phyloP scores from a whole-genome alignment of 2,888 invertebrate species.

The Acleris holmiana region DNA sequence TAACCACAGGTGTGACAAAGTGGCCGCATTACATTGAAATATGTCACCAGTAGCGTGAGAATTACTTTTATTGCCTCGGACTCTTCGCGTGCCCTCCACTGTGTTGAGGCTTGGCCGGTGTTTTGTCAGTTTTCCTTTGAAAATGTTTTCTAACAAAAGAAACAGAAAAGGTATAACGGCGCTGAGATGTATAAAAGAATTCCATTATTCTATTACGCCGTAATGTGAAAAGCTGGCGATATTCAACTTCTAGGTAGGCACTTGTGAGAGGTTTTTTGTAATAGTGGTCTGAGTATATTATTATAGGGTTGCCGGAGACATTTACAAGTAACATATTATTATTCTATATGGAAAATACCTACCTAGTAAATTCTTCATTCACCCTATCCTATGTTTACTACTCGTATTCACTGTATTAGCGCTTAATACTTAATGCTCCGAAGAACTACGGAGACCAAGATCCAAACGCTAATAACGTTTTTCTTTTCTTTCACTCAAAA shows the following conservation, averaged over 20 bases:
- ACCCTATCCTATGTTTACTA: no score
- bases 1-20: conserved; percentile 24
- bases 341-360: no score
- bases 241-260: neutral
- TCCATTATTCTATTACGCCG: neutral
- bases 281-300: no score
- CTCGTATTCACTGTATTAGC: no score
- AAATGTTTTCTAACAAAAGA: conserved; percentile 20
- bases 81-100: conserved; percentile 12
- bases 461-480: no score
- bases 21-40: conserved; percentile 8
- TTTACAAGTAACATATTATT: no score
- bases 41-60: conserved; percentile 19
- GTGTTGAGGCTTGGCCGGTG: neutral
- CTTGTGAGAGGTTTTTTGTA: neutral
- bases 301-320: no score
- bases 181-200: conserved; percentile 19
- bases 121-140: conserved; percentile 10
- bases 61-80: conserved; percentile 11
- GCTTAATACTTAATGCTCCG: no score
- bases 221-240: conserved; percentile 5
- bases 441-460: no score
- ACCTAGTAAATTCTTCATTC: no score
- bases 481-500: no score
- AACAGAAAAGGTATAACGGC: neutral